Base-by-base conservation (phyloP, 2,888 invertebrate genomes). In the Caenorhabditis becei region DNA sequence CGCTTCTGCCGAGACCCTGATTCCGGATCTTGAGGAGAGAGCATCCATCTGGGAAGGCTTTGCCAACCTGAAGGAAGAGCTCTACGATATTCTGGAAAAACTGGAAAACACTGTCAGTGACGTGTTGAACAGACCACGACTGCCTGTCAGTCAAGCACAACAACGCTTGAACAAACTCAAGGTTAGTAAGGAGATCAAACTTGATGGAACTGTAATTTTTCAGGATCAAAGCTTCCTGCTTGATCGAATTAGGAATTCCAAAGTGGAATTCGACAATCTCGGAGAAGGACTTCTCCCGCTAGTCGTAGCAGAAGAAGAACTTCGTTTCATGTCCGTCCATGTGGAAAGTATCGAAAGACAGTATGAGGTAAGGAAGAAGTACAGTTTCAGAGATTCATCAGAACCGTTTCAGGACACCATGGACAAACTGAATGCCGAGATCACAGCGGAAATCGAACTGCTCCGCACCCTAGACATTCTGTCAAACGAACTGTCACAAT, bases 291-390 rank as follows among this genome's bases (percentile, higher is more conserved):
- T 84, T 4, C 24, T 61, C 10, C 88, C 88, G 23, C 83, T 87
- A n/a, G 84, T 63, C 32, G 82, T 77, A 37, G 86, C 78, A 20
- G 77, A 82, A 54, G 84, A 87, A 32, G 89, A 89, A 20, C 81
- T 85, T 14, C 86, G 89, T 49, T 89, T 88, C 82, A 78, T 87
- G 65, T 83, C 85, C 7, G 86, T 88, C 11, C 88, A 89, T 51
- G 81, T 86, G 5, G 88, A 89, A 69, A 80, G 85, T 32, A 77
- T 83, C 44, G 82, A 86, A 70, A 70, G 82, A 51, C 82, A 83
- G 41, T 86, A 77, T 62, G 87, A 88, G 70, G 87, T 85, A 49
- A 24, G n/a, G 2, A 14, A 41, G 2, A 41, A 14, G 14, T 54
- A 10, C 10, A 5, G 16, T 23, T 11, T 44, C 24, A 20, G 47